These are phyloP conservation scores for Drosophila birchii DNA, from an alignment of 2,888 invertebrate species.

Conservation along the genomic window DNA sequence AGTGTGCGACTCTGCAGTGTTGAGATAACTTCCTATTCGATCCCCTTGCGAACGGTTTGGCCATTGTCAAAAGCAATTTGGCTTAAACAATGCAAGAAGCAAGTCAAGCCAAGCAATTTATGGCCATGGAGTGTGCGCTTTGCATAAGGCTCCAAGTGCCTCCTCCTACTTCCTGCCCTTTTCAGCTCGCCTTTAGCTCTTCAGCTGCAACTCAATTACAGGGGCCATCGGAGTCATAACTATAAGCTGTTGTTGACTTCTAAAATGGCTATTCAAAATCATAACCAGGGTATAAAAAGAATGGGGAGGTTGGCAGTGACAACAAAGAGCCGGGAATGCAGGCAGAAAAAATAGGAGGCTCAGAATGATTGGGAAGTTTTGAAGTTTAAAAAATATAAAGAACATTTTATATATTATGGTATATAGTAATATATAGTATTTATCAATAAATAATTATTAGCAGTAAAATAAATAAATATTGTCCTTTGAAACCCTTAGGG, in stretches of 20 bases:
- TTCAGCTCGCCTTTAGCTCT: conserved; percentile 7
- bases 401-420: no score
- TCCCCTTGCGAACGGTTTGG: conserved; percentile 27
- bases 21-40: conserved; percentile 33
- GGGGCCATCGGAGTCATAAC: conserved; percentile 54
- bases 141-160: conserved; percentile 28
- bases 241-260: conserved; percentile 59
- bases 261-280: conserved; percentile 52
- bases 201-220: conserved; percentile 70
- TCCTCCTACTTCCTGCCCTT: not conserved
- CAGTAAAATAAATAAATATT: no score
- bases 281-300: conserved; percentile 30
- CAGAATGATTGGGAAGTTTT: no score
- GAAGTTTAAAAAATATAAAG: not conserved
- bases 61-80: conserved; percentile 71
- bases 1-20: conserved; percentile 34
- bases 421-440: not conserved
- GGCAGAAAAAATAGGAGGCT: not conserved
- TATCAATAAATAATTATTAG: no score
- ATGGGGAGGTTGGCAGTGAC: conserved; percentile 6
- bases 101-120: conserved; percentile 64
- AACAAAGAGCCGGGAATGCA: conserved; percentile 30
- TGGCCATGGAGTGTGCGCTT: conserved; percentile 37
- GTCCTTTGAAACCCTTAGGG: no score
- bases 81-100: conserved; percentile 71